Evolutionary conservation across 2,797 vertebrate genomes (phyloP).

Genomic region (Sebastes steindachneri): DNA sequence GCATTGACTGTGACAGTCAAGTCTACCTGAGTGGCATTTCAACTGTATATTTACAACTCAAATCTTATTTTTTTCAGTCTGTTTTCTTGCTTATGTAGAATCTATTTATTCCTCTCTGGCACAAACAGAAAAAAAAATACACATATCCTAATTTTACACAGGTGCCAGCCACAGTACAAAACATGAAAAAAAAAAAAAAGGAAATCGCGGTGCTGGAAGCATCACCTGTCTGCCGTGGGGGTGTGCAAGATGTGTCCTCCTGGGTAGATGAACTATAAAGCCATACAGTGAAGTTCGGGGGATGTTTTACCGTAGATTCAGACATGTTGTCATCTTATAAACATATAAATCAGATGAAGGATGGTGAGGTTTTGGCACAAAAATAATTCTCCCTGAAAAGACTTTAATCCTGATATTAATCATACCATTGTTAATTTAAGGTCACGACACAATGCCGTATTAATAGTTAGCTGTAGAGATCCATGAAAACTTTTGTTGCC

Average conservation of each 20-base stretch:
- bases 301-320: slow-evolving; percentile 33
- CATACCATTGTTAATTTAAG: slow-evolving; percentile 9
- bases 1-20: slow-evolving; percentile 61
- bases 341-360: slow-evolving; percentile 27
- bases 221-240: slow-evolving; percentile 17
- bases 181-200: neutral
- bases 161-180: slow-evolving; percentile 29
- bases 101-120: slow-evolving; percentile 4
- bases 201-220: neutral
- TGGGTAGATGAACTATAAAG: slow-evolving; percentile 55
- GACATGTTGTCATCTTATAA: slow-evolving; percentile 5
- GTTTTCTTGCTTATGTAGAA: slow-evolving; percentile 30
- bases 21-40: slow-evolving; percentile 55
- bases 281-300: slow-evolving; percentile 46
- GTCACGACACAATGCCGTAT: slow-evolving; percentile 9
- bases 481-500: slow-evolving; percentile 8
- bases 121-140: slow-evolving; percentile 20
- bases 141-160: slow-evolving; percentile 21
- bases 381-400: neutral
- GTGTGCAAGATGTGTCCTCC: slow-evolving; percentile 8
- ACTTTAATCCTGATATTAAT: slow-evolving; percentile 29
- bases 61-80: neutral
- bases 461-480: slow-evolving; percentile 19
- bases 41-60: slow-evolving; percentile 44
- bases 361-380: neutral